A percentile compares a stretch with the other conserved stretches of the same genome.
These are phyloP conservation scores for Mechanitis mazaeus DNA, from an alignment of 2,888 invertebrate genomes.

Conservation along the genomic window DNA sequence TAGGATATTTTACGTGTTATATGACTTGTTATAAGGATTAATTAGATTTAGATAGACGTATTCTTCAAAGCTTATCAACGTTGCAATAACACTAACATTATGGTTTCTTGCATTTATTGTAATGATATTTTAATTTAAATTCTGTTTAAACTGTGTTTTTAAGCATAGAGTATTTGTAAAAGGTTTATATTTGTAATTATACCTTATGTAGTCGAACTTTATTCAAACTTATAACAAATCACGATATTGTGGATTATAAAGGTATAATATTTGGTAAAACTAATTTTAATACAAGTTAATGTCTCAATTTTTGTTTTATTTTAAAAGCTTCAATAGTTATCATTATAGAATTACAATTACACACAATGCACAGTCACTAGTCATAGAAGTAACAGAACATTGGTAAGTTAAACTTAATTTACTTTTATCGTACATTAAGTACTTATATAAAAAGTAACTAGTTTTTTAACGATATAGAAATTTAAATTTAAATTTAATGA, in stretches of 20 bases:
- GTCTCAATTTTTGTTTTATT: slow-evolving; percentile 35
- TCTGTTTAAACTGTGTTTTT: background rate
- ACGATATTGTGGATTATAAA: slow-evolving; percentile 35
- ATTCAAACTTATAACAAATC: slow-evolving; percentile 14
- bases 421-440: slow-evolving; percentile 10
- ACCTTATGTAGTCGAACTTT: slow-evolving; percentile 12
- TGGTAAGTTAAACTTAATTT: background rate
- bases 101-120: slow-evolving; percentile 33
- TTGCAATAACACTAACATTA: slow-evolving; percentile 40
- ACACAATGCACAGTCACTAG: slow-evolving; percentile 21
- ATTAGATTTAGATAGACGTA: slow-evolving; percentile 60
- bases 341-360: slow-evolving; percentile 14
- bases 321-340: slow-evolving; percentile 19
- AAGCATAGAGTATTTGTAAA: background rate
- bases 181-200: background rate
- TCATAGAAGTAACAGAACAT: slow-evolving; percentile 5
- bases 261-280: slow-evolving; percentile 40
- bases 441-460: slow-evolving; percentile 15
- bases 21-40: slow-evolving; percentile 49
- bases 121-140: background rate
- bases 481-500: too few species aligned
- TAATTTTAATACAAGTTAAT: slow-evolving; percentile 64
- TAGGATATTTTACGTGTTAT: slow-evolving; percentile 63
- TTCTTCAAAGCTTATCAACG: slow-evolving; percentile 49
- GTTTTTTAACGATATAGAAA: slow-evolving; percentile 4